Base-by-base conservation (phyloP, 1,140 invertebrate species). In the Panulirus ornatus region DNA sequence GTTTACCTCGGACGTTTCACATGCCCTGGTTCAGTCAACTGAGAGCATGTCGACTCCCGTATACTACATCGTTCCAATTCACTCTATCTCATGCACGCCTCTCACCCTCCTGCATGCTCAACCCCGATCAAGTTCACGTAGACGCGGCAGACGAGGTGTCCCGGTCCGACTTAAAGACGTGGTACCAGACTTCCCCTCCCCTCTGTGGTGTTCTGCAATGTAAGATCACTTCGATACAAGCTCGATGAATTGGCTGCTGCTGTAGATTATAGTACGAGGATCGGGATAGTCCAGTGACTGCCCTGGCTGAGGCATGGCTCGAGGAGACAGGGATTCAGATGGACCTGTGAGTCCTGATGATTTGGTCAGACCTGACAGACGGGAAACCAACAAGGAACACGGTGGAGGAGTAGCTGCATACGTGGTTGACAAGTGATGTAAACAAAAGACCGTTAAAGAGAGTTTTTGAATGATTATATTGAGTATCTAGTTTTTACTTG, bases 391-490 rank as follows among this genome's bases (percentile, higher is more conserved):
- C 38, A 76, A 76, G 8, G 27, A 76, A 40, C 73, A 22, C 30
- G 73, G 73, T 30, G 27, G 27, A 73, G 30, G 19, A n/a, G n/a
- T n/a, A n/a, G n/a, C n/a, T n/a, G n/a, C n/a, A n/a, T n/a, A n/a
- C n/a, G n/a, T n/a, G n/a, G n/a, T n/a, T n/a, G n/a, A n/a, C n/a
- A n/a, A n/a, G n/a, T n/a, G n/a, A n/a, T n/a, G n/a, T n/a, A n/a
- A n/a, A n/a, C n/a, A n/a, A n/a, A n/a, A n/a, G n/a, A n/a, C n/a
- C n/a, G n/a, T n/a, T n/a, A n/a, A n/a, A n/a, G n/a, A n/a, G n/a
- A n/a, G n/a, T n/a, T 73, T 73, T 73, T 8, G 9, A 73, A 73
- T 73, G 70, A 73, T 73, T 73, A 34, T 73, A 73, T 73, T 73
- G 70, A 73, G 27, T 73, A 73, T 73, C 27, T 73, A 73, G 70